Conservation (phyloP, 2,113 vertebrate species). For the Anguilla rostrata region DNA sequence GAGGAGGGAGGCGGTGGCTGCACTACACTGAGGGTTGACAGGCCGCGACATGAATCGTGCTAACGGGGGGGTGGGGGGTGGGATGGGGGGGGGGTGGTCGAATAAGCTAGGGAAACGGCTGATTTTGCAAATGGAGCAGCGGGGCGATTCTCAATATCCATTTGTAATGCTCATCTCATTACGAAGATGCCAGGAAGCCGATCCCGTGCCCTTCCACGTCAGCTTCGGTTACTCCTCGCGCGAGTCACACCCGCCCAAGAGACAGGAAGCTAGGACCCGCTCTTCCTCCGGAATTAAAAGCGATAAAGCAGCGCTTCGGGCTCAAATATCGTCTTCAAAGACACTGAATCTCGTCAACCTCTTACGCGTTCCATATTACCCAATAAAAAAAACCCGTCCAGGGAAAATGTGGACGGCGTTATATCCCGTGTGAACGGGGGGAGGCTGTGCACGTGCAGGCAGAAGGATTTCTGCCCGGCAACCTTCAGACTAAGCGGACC, state of each 20-base stretch:
- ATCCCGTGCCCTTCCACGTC: not conserved
- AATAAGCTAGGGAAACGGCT: not conserved
- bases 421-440: not conserved
- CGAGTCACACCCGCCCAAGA: not conserved
- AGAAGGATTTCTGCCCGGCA: not conserved
- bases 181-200: not conserved
- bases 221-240: not conserved
- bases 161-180: not conserved
- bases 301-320: not conserved
- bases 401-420: not conserved
- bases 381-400: not conserved
- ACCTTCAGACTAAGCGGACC: not conserved
- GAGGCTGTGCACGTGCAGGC: not conserved
- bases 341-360: not conserved
- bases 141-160: not conserved
- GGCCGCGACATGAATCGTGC: not conserved
- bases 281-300: not conserved
- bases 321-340: not conserved
- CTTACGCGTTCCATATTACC: not conserved
- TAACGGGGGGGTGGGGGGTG: not conserved
- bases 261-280: not conserved
- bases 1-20: not conserved
- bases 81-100: no score
- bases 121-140: not conserved
- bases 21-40: conserved; percentile 23